phyloP scores from a whole-genome alignment of 30 jellyfish, hydroid and myxozoan species.

The Calvadosia cruxmelitensis region DNA sequence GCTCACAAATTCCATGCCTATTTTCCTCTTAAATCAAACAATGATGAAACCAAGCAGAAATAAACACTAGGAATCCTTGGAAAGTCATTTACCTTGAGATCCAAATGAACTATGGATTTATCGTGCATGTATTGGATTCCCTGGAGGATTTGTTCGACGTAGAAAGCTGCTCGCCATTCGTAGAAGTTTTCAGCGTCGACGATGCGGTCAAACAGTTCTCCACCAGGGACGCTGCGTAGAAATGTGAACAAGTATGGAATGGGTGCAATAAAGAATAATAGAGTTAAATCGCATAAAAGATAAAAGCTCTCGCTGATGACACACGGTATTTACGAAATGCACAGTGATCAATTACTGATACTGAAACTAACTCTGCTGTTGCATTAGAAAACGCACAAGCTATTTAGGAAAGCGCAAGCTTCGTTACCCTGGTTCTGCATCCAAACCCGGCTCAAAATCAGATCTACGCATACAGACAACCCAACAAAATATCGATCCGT shows the following conservation, averaged over 20 bases:
- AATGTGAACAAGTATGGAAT: not conserved
- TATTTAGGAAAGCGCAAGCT: too few relatives aligned
- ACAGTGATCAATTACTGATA: too few relatives aligned
- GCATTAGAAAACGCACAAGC: too few relatives aligned
- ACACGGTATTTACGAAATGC: too few relatives aligned
- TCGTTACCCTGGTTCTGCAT: too few relatives aligned
- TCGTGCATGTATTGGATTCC: constrained; percentile 72
- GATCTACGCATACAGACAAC: too few relatives aligned
- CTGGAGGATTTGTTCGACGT: constrained; percentile 62
- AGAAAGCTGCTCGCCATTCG: constrained; percentile 62
- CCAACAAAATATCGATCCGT: too few relatives aligned
- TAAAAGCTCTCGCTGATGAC: too few relatives aligned
- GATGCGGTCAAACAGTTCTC: constrained; percentile 76
- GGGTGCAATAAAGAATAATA: too few relatives aligned
- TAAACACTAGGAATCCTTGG: not conserved
- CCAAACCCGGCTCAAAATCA: too few relatives aligned
- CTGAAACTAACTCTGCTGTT: too few relatives aligned
- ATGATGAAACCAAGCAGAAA: not conserved
- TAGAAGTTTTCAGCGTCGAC: constrained; percentile 55
- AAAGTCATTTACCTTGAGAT: constrained; percentile 74
- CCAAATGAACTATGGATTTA: constrained; percentile 59
- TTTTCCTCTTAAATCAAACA: not conserved
- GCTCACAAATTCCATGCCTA: not conserved
- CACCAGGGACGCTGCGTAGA: constrained; percentile 65
- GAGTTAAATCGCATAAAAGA: too few relatives aligned